Conservation (phyloP, 1,140 invertebrate species). For the Drosophila virilis region DNA sequence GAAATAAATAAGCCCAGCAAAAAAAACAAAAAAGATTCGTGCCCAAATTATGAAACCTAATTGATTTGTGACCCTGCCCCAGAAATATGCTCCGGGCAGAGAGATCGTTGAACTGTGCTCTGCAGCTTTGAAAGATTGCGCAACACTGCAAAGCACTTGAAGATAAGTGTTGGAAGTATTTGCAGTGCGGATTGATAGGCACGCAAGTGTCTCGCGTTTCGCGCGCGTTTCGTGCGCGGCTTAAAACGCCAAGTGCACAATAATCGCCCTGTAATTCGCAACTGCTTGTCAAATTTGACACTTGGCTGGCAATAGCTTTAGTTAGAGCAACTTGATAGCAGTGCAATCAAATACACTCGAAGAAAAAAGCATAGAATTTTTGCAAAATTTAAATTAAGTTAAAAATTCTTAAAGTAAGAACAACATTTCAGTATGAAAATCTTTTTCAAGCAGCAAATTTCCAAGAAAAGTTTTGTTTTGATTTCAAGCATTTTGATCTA, state of each 20-base stretch:
- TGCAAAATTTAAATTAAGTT: too few species aligned
- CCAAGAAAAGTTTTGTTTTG: too few species aligned
- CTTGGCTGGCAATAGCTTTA: constrained; percentile 17
- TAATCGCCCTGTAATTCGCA: constrained; percentile 21
- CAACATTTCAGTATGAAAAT: too few species aligned
- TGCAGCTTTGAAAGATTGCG: constrained; percentile 26
- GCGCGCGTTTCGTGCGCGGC: constrained; percentile 28
- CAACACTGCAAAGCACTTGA: constrained; percentile 1
- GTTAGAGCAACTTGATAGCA: neutral
- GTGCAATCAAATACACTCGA: neutral
- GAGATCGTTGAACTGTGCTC: constrained; percentile 33
- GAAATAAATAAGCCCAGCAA: neutral
- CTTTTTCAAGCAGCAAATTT: too few species aligned
- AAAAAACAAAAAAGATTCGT: neutral
- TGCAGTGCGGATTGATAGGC: constrained; percentile 13
- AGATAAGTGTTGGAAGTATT: constrained; percentile 16
- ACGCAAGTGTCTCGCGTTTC: constrained; percentile 19
- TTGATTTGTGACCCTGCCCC: neutral
- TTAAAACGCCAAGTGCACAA: constrained; percentile 29
- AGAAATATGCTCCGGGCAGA: neutral
- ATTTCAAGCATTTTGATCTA: too few species aligned
- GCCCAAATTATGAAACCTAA: neutral
- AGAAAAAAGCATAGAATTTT: too few species aligned
- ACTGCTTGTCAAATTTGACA: neutral
- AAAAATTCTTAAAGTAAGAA: too few species aligned